Evolutionary conservation across 2,797 vertebrate genomes (phyloP), one percentile per base, ranked within the genome.

Genomic region (Helicolenus hilgendorfi): DNA sequence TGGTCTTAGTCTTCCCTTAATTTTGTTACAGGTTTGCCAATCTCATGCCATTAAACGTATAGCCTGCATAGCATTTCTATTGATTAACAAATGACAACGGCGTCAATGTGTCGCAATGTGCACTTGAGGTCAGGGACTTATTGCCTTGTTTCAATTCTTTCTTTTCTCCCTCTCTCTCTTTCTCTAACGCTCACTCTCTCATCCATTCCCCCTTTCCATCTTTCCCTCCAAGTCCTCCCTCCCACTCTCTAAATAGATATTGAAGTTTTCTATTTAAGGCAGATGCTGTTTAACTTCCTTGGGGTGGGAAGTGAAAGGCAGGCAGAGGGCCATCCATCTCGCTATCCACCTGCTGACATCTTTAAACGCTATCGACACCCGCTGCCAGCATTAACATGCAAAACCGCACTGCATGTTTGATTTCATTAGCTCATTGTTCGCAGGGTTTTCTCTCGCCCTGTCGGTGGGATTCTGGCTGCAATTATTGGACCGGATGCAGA

Each of bases 201-300:
- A 55, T 81, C 69, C 72, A 75, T 80, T 80, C 82, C 69, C 72
- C 76, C 67, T 72, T 86, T 80, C 93, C 26, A 69, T 79, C 73
- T 65, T 80, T 88, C 64, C 56, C 41, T 79, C 33, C 36, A 70
- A 83, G 62, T 83, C 85, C 71, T 89, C 85, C 83, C 80, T 92
- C 80, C 80, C 79, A 77, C 89, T 75, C 68, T 75, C 86, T 93
- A 96, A 96, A 96, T 96, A 97, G 96, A 94, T 97, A 96, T 96
- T 96, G 96, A 96, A 96, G 95, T 97, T 96, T 96, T 95, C 96
- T 95, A 96, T 96, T 96, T 96, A 94, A 91, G 92, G 93, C 90
- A 92, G 90, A 93, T 91, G 94, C 92, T 92, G 95, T 96, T 95
- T 95, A 95, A 96, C 96, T 97, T 95, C 91, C 91, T 91, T 89